Conservation (phyloP, 2,797 vertebrate genomes). For the Gallirallus australis region DNA sequence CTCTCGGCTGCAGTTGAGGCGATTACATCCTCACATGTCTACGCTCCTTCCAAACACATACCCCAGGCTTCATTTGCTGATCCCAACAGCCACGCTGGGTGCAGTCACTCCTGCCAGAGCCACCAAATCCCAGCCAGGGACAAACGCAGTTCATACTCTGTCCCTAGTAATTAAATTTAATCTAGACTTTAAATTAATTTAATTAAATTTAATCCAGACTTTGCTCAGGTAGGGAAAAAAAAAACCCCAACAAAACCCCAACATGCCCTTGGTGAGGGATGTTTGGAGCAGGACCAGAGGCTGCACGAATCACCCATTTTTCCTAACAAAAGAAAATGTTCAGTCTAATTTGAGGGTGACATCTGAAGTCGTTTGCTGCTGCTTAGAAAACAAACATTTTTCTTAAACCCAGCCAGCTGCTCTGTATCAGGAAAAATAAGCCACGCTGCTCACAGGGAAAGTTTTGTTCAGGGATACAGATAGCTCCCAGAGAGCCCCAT, state of each 20-base stretch:
- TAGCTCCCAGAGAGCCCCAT: background rate
- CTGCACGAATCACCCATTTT: background rate
- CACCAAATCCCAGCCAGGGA: background rate
- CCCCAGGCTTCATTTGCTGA: background rate
- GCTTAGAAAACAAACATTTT: background rate
- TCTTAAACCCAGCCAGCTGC: background rate
- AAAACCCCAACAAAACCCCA: no score
- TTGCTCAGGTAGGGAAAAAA: no score
- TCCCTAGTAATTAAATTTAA: fast-evolving
- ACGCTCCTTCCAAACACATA: background rate
- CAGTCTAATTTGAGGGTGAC: background rate
- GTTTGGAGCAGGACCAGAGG: background rate
- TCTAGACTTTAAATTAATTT: background rate
- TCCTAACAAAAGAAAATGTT: background rate
- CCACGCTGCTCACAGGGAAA: background rate
- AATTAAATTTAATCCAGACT: fast-evolving
- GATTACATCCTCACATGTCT: background rate
- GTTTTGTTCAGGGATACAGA: background rate
- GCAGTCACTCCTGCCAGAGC: background rate
- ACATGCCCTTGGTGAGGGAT: background rate
- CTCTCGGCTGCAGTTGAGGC: background rate
- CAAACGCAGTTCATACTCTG: fast-evolving
- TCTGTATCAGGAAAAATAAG: background rate
- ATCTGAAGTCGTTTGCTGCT: background rate
- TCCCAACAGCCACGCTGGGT: background rate